These are phyloP conservation scores for Brachypteracias leptosomus DNA, from an alignment of 2,113 vertebrate genomes.

Conservation along the genomic window DNA sequence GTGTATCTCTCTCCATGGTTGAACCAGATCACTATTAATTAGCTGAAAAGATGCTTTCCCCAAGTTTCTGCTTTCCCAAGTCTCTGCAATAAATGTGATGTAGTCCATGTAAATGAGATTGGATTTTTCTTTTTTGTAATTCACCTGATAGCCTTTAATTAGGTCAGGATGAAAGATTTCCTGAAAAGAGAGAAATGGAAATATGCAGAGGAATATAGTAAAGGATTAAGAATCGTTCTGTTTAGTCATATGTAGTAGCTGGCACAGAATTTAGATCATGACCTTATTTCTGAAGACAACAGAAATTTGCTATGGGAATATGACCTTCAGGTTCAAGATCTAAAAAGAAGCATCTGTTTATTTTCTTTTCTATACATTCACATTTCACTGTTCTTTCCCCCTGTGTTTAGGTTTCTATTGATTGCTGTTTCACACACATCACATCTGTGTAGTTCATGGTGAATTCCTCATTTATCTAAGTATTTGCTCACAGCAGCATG, in stretches of 20 bases:
- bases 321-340: not conserved
- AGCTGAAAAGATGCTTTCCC: not conserved
- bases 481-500: not conserved
- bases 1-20: not conserved
- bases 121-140: not conserved
- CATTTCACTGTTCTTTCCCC: not conserved
- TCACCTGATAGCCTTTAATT: not conserved
- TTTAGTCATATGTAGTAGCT: not conserved
- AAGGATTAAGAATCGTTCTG: not conserved
- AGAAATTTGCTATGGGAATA: not conserved
- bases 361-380: slow-evolving; percentile 11
- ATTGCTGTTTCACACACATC: not conserved
- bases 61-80: not conserved
- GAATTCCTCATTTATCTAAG: slow-evolving; percentile 1
- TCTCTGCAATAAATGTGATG: not conserved
- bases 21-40: not conserved
- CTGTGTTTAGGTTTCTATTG: not conserved
- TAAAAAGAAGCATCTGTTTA: not conserved
- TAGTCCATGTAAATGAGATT: not conserved
- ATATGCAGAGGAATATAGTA: not conserved
- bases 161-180: not conserved
- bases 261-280: not conserved
- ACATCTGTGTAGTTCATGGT: not conserved
- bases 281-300: not conserved
- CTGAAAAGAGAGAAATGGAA: not conserved